These are phyloP conservation scores for Drosophila phalerata DNA, from an alignment of 2,888 invertebrate genomes.

Conservation along the genomic window DNA sequence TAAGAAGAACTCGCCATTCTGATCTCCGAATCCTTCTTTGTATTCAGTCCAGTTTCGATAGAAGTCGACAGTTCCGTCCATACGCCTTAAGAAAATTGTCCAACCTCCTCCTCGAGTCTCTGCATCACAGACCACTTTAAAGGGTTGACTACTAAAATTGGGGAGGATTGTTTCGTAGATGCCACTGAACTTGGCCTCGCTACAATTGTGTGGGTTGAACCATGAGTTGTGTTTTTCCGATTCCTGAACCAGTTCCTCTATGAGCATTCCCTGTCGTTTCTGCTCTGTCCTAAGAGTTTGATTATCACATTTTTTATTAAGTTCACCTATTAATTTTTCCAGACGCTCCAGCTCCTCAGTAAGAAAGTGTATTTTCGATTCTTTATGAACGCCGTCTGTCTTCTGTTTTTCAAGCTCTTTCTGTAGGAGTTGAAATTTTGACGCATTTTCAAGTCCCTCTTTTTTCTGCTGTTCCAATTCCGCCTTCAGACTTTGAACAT, in stretches of 20 bases:
- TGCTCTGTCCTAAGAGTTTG: neutral
- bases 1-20: conserved; percentile 9
- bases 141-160: neutral
- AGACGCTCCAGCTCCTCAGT: neutral
- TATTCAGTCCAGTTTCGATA: neutral
- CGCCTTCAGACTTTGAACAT: too few species aligned
- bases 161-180: neutral
- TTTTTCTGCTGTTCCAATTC: too few species aligned
- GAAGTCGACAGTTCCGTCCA: neutral
- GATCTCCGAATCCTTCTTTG: conserved; percentile 5
- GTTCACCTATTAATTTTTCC: neutral
- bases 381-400: too few species aligned
- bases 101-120: neutral
- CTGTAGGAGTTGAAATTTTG: too few species aligned
- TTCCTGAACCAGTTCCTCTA: neutral
- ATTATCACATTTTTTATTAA: neutral
- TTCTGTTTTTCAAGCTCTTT: too few species aligned
- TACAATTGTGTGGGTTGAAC: neutral
- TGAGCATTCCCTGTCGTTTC: neutral
- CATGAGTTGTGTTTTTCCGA: too few species aligned
- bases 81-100: neutral
- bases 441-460: too few species aligned
- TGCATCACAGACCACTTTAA: conserved; percentile 5
- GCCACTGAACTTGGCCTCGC: neutral
- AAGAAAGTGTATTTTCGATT: neutral